phyloP scores from a whole-genome alignment of 2,888 invertebrate species.

The Gymnosoma rotundatum region DNA sequence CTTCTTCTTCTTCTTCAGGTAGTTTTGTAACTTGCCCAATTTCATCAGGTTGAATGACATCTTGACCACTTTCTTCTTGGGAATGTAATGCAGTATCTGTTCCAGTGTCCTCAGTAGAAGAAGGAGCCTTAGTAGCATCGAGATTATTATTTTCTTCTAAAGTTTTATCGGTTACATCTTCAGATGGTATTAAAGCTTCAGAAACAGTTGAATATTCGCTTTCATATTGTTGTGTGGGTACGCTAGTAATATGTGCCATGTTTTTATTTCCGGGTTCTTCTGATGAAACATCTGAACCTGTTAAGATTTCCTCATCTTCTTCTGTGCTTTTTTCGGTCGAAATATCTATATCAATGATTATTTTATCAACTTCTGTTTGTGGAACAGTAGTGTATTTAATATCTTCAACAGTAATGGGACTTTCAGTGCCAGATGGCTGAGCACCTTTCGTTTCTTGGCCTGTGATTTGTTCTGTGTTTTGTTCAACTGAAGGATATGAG shows the following conservation, averaged over 20 bases:
- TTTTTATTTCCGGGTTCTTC: constrained; percentile 7
- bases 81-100: constrained; percentile 22
- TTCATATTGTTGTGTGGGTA: constrained; percentile 21
- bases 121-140: constrained; percentile 4
- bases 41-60: not conserved
- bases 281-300: not conserved
- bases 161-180: constrained; percentile 3
- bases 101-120: constrained; percentile 56
- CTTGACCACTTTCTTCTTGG: constrained; percentile 1
- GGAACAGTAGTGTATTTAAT: constrained; percentile 4
- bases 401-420: not conserved
- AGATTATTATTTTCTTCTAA: not conserved
- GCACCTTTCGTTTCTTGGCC: not conserved
- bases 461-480: constrained; percentile 11
- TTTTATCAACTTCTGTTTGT: not conserved
- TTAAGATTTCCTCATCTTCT: not conserved
- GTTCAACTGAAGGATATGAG: constrained; percentile 4
- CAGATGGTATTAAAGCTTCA: constrained; percentile 19
- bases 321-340: not conserved
- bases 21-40: constrained; percentile 18
- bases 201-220: constrained; percentile 10
- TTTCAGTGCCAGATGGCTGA: constrained; percentile 11
- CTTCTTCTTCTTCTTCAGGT: constrained; percentile 16
- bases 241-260: constrained; percentile 11
- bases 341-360: not conserved